Conservation (phyloP, 2,113 vertebrate species). For the Forbesichthys papilliferus region DNA sequence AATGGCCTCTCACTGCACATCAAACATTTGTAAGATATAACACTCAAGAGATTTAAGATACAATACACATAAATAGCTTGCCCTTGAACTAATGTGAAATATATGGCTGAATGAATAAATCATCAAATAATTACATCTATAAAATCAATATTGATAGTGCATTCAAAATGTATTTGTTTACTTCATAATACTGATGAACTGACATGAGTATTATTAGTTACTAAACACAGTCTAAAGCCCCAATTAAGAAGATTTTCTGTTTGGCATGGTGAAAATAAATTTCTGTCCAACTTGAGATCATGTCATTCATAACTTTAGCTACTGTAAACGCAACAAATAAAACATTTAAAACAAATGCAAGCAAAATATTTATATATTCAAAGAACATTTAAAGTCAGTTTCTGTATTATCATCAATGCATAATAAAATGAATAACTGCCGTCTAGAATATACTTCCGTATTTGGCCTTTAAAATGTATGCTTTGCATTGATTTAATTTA, state of each 20-base stretch:
- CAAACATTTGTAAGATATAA: slow-evolving; percentile 18
- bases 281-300: slow-evolving; percentile 5
- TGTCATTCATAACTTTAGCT: neutral
- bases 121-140: neutral
- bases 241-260: neutral
- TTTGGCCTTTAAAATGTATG: slow-evolving; percentile 13
- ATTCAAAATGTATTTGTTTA: slow-evolving; percentile 1
- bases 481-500: slow-evolving; percentile 1
- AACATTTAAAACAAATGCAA: slow-evolving; percentile 9
- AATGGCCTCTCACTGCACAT: slow-evolving; percentile 37
- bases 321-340: neutral
- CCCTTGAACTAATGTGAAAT: neutral
- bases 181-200: neutral
- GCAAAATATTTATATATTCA: slow-evolving; percentile 13
- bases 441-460: slow-evolving; percentile 9
- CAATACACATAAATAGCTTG: slow-evolving; percentile 7
- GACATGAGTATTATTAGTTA: neutral
- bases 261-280: slow-evolving; percentile 24
- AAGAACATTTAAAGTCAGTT: slow-evolving; percentile 6
- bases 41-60: slow-evolving; percentile 5
- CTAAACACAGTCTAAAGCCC: neutral
- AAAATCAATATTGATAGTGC: slow-evolving; percentile 7
- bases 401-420: slow-evolving; percentile 9
- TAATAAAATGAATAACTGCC: neutral
- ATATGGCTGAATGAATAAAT: neutral